phyloP scores from a whole-genome alignment of 2,113 vertebrate genomes.

The Daphoenositta chrysoptera region DNA sequence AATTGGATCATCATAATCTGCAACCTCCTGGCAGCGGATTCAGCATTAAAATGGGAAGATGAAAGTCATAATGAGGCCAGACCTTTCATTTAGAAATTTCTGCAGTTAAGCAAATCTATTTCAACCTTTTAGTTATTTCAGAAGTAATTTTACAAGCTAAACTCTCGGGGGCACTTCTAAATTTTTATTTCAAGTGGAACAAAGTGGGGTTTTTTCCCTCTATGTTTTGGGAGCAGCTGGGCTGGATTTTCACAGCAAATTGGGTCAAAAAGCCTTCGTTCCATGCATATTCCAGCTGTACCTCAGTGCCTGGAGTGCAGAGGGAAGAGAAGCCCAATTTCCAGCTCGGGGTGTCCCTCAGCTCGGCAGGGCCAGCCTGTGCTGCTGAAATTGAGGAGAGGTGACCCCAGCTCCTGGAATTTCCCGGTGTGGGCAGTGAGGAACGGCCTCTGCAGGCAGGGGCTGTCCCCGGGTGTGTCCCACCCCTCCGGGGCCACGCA shows the following conservation, averaged over 20 bases:
- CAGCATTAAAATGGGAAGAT: background rate
- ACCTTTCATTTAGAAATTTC: background rate
- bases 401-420: background rate
- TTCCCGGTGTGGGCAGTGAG: rapidly evolving
- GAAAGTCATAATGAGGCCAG: background rate
- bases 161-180: background rate
- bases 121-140: background rate
- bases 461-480: background rate
- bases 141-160: background rate
- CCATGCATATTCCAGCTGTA: rapidly evolving
- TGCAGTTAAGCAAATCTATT: background rate
- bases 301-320: rapidly evolving
- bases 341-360: background rate
- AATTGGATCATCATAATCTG: background rate
- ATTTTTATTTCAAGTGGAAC: background rate
- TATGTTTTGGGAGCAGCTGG: background rate
- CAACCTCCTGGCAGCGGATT: background rate
- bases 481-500: background rate
- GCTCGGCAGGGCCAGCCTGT: background rate
- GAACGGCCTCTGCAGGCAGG: background rate
- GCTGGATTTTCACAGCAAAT: background rate
- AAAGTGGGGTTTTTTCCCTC: rapidly evolving
- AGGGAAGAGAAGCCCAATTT: rapidly evolving
- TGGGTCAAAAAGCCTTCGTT: background rate
- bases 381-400: background rate